These are phyloP conservation scores for Apistogramma diplotaenia DNA, from an alignment of 2,113 vertebrate species.

Conservation along the genomic window DNA sequence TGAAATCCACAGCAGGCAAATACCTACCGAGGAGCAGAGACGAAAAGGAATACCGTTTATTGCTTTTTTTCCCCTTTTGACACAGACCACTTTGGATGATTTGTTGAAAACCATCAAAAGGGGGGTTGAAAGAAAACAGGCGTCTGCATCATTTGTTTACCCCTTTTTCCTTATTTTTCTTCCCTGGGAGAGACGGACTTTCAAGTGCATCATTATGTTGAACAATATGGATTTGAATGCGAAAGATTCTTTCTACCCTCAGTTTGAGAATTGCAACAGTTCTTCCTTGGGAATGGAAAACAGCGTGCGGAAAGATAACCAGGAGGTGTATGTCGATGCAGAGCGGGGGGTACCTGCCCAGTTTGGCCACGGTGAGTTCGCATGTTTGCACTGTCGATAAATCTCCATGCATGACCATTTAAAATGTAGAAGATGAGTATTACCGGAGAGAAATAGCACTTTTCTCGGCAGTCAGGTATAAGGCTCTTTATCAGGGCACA, in stretches of 20 bases:
- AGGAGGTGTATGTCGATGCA: constrained; percentile 78
- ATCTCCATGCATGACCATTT: constrained; percentile 26
- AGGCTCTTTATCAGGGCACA: not conserved
- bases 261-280: constrained; percentile 85
- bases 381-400: constrained; percentile 33
- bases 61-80: constrained; percentile 61
- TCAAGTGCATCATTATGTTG: constrained; percentile 81
- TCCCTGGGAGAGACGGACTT: constrained; percentile 66
- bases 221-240: constrained; percentile 92
- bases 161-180: constrained; percentile 40
- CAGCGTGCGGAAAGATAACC: constrained; percentile 71
- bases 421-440: not conserved
- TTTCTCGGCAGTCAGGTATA: not conserved
- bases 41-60: constrained; percentile 65
- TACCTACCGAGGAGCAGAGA: constrained; percentile 71
- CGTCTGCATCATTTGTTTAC: constrained; percentile 25
- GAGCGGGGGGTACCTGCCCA: constrained; percentile 76
- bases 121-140: constrained; percentile 49
- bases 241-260: constrained; percentile 86
- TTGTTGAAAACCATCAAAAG: constrained; percentile 47
- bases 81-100: constrained; percentile 66
- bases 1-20: constrained; percentile 80
- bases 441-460: not conserved
- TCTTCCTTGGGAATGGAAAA: constrained; percentile 76
- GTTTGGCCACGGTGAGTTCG: constrained; percentile 82